Base-by-base conservation (phyloP, 2,113 vertebrate genomes). In the Micronisus gabar region DNA sequence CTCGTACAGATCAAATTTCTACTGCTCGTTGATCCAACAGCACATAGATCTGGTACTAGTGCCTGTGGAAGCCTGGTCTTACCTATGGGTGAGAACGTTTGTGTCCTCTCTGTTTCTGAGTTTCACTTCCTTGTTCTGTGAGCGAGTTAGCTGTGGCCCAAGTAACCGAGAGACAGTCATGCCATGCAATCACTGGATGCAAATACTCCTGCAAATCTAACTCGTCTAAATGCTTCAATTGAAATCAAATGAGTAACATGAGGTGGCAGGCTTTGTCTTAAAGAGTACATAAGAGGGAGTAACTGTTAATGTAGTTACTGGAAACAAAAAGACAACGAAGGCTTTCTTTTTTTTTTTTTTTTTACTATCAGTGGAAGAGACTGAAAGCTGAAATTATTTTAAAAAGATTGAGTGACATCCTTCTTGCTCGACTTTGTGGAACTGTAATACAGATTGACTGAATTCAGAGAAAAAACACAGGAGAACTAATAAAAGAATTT, bases 341-440 rank as follows among this genome's bases (percentile, higher is more conserved):
- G 17, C 55, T 84, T 84, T 47, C 17, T 13, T 34, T 48, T 12
- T 75, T 76, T 80, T 23, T 71, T 81, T 81, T 50, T 14, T 36
- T 58, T 13, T 75, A n/a, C n/a, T n/a, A 34, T 86, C 63, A 81
- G 1, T 29, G 3, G 27, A 92, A 65, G 32, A 65, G 13, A 36
- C 8, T 72, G 47, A 88, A 94, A 94, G 45, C 18, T 81, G 76
- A 84, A 92, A 92, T 96, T 43, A 78, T 50, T 88, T 95, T 29
- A 0, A 78, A 71, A 78, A 62, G 4, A 68, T 52, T 55, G 78
- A 88, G 53, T 78, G 30, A 17, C 1, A 3, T 74, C 30, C 18
- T 74, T 88, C 19, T 67, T 92, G 27, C 34, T 81, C 13, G 71
- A 0, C 34, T 90, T 72, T 26, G 10, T 78, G 58, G 27, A 87